These are phyloP conservation scores for Cricetomys ansorgei DNA, from an alignment of 2,113 vertebrate species.

Conservation along the genomic window DNA sequence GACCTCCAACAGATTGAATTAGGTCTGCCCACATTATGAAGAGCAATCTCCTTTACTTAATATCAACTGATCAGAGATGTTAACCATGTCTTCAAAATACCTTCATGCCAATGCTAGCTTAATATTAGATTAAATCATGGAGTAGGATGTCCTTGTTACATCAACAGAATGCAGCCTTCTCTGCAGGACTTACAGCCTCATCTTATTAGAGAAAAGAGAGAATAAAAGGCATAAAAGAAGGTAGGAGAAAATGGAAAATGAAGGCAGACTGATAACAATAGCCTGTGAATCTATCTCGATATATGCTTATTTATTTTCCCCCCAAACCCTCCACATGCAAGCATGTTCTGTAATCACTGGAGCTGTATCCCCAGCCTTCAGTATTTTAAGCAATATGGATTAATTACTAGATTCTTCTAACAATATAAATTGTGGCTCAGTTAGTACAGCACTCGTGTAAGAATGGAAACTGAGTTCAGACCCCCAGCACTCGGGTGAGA, in stretches of 20 bases:
- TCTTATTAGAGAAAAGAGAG: not conserved
- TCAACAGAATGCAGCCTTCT: not conserved
- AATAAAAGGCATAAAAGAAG: not conserved
- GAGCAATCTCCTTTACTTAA: conserved; percentile 21
- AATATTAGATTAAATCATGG: not conserved
- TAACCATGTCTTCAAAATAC: conserved; percentile 17
- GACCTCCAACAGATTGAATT: conserved; percentile 11
- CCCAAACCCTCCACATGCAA: too few species aligned
- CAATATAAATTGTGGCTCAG: not conserved
- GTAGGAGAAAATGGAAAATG: not conserved
- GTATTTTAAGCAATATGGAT: not conserved
- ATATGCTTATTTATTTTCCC: not conserved
- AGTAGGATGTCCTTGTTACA: not conserved
- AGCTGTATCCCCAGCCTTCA: too few species aligned
- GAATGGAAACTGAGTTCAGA: not conserved
- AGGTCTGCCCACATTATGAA: not conserved
- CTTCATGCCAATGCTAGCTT: conserved; percentile 22
- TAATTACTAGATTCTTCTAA: not conserved
- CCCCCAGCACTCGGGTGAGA: too few species aligned
- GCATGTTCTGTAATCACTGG: not conserved
- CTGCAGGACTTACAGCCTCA: not conserved
- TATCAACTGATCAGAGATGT: conserved; percentile 1
- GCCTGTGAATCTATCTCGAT: not conserved
- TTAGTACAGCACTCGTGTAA: not conserved
- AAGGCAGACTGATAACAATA: not conserved